phyloP scores from a whole-genome alignment of 2,888 invertebrate genomes.

The Mythimna lalbum region DNA sequence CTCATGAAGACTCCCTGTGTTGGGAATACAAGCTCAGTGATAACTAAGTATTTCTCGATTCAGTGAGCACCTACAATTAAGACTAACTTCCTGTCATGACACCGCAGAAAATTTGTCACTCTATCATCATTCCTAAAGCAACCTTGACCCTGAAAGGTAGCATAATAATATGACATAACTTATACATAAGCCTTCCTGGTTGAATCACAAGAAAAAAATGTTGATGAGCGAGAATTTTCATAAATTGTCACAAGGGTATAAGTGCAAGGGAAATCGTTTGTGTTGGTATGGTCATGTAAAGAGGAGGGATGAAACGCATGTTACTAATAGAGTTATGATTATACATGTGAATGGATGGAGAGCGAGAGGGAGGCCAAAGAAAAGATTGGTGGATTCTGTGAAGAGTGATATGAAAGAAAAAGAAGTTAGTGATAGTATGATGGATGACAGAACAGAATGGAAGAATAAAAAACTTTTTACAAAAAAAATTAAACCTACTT shows the following conservation, averaged over 20 bases:
- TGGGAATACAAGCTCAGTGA: not conserved
- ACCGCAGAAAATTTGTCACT: constrained; percentile 16
- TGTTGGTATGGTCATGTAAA: not conserved
- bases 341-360: too few relatives aligned
- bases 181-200: constrained; percentile 37
- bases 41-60: not conserved
- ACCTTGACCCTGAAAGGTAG: constrained; percentile 19
- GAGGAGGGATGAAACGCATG: not conserved
- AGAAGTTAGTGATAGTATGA: too few relatives aligned
- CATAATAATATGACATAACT: constrained; percentile 16
- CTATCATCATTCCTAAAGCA: constrained; percentile 12
- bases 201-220: not conserved
- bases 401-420: too few relatives aligned
- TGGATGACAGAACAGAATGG: too few relatives aligned
- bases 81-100: constrained; percentile 35
- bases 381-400: too few relatives aligned
- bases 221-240: constrained; percentile 9
- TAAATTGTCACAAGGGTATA: not conserved
- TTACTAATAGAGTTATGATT: too few relatives aligned
- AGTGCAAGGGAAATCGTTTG: not conserved
- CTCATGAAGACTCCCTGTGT: not conserved
- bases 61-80: constrained; percentile 9
- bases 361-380: too few relatives aligned
- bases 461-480: too few relatives aligned
- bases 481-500: too few relatives aligned